Percentiles rank a stretch among this genome's conserved stretches.
These are phyloP conservation scores for Corythoichthys haematopterus DNA, from an alignment of 2,113 vertebrate species.

Conservation along the genomic window DNA sequence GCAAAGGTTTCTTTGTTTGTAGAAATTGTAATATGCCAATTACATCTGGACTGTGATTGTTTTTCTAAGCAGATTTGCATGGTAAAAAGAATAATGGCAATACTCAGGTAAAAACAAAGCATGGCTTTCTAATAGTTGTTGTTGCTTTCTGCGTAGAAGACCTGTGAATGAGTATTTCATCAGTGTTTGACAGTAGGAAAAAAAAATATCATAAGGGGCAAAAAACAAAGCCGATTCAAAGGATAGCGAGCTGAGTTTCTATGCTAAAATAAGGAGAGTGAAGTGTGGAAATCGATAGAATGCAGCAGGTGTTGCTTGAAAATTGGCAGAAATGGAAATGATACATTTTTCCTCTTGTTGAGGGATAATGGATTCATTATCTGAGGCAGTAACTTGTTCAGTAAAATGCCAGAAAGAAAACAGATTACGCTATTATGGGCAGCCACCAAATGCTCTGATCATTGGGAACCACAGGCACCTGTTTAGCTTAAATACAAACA, in stretches of 20 bases:
- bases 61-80: conserved; percentile 48
- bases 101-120: conserved; percentile 24
- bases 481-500: conserved; percentile 34
- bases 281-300: conserved; percentile 35
- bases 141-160: conserved; percentile 13
- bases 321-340: conserved; percentile 26
- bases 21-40: conserved; percentile 35
- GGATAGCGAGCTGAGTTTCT: conserved; percentile 20
- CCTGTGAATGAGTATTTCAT: conserved; percentile 33
- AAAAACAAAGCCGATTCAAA: conserved; percentile 27
- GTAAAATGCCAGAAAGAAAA: conserved; percentile 27
- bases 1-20: conserved; percentile 19
- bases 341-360: conserved; percentile 17
- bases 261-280: conserved; percentile 11
- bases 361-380: conserved; percentile 35
- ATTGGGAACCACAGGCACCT: conserved; percentile 24
- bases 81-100: conserved; percentile 36
- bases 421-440: conserved; percentile 22
- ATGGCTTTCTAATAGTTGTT: conserved; percentile 29
- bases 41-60: conserved; percentile 39
- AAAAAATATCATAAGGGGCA: conserved; percentile 20
- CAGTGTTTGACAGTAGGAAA: conserved; percentile 25
- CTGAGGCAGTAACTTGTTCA: conserved; percentile 4
- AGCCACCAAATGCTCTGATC: conserved; percentile 23
- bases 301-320: conserved; percentile 33